A percentile compares a stretch with the other conserved stretches of the same genome.
Conservation (phyloP, 2,888 invertebrate species). For the Aphrophora alni region DNA sequence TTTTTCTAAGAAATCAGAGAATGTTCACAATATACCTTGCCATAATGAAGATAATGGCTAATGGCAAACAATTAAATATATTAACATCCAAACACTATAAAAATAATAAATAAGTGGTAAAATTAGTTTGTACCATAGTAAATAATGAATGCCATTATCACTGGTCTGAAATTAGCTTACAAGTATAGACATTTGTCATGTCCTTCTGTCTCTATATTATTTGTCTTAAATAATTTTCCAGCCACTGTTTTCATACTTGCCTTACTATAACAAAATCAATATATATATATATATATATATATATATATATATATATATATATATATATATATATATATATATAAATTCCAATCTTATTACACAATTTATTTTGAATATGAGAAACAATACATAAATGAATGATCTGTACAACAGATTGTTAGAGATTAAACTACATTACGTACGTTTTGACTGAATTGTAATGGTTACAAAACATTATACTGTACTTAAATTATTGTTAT, state of each 20-base stretch:
- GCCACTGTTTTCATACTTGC: no score
- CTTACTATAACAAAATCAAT: no score
- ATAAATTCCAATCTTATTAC: no score
- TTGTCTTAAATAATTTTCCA: no score
- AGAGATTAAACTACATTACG: background rate
- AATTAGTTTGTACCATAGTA: background rate
- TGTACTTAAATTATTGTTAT: no score
- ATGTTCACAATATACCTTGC: background rate
- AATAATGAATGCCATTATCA: background rate
- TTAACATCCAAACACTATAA: background rate
- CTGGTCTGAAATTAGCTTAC: background rate
- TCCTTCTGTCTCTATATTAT: no score
- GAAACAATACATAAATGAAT: background rate
- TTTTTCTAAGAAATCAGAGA: background rate
- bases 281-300: no score
- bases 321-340: no score
- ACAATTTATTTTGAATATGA: background rate
- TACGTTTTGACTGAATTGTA: background rate
- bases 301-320: no score
- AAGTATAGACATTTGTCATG: no score
- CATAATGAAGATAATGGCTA: background rate
- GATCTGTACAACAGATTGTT: background rate
- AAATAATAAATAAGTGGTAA: background rate
- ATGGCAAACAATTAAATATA: background rate
- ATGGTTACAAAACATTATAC: no score